Evolutionary conservation across 92 coral and sea anemone species (phyloP).

Genomic region (Montipora capitata): DNA sequence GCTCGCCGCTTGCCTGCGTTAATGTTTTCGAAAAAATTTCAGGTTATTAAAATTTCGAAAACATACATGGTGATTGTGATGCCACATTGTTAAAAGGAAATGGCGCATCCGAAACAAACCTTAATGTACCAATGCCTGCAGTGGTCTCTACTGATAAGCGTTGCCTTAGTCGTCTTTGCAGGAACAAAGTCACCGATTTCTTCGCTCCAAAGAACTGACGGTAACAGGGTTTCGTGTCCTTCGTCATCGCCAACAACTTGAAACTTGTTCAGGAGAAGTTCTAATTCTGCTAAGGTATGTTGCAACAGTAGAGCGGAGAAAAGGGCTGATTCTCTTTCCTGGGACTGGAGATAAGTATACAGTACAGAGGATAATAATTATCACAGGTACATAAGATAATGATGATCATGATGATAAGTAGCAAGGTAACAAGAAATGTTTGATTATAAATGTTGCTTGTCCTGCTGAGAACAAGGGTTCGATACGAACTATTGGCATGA

Average conservation of each 20-base stretch:
- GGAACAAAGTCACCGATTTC: slow-evolving; percentile 45
- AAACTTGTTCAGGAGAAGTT: slow-evolving; percentile 59
- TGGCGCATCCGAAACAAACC: not conserved
- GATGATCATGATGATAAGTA: no score
- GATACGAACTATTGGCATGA: no score
- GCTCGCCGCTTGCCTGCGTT: no score
- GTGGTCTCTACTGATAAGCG: slow-evolving; percentile 14
- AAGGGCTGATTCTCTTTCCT: slow-evolving; percentile 20
- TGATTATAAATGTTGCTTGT: no score
- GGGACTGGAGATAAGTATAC: not conserved
- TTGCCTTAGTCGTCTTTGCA: slow-evolving; percentile 10
- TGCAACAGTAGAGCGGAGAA: slow-evolving; percentile 68
- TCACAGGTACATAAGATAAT: no score
- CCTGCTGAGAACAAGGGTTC: no score
- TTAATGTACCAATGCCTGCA: slow-evolving; percentile 27
- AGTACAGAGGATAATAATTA: not conserved
- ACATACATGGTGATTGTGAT: no score
- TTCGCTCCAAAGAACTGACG: slow-evolving; percentile 46
- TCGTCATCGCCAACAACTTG: slow-evolving; percentile 23
- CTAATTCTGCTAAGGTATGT: slow-evolving; percentile 76
- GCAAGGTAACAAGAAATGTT: no score
- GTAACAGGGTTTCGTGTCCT: not conserved
- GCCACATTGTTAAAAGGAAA: no score
- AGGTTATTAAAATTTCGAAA: no score
- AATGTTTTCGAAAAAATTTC: no score